Base-by-base conservation (phyloP, 2,797 vertebrate species). In the Thalassophryne amazonica region DNA sequence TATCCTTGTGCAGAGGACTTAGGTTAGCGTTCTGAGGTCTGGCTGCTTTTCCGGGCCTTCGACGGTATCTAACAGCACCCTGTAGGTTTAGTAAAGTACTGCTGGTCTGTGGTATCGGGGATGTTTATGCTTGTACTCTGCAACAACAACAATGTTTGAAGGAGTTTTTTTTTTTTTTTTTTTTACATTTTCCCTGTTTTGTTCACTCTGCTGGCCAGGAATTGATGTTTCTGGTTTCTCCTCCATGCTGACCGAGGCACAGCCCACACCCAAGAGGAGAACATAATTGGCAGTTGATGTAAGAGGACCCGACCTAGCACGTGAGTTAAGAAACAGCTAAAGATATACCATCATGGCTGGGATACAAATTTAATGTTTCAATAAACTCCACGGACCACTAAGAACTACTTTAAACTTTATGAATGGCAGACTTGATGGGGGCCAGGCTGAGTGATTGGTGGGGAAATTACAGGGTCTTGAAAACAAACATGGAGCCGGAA, bases 301-400 rank as follows among this genome's bases (percentile, higher is more conserved):
- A 80, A 86, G 78, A 65, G 62, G 76, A 78, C 68, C 78, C 47
- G 49, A 74, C 54, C 46, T 24, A 83, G 78, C 89, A 87, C 85
- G 84, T 87, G 84, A 89, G 85, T 77, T 57, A 64, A 78, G 87
- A 72, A 63, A 69, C 30, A 29, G 83, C 88, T 91, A 91, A 91
- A 92, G 87, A 92, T 91, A 92, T 71, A 84, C 83, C 84, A 81
- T 87, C 83, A 87, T 75, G 82, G 74, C 83, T 78, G 85, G 86
- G 76, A 84, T 83, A 82, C 87, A 85, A 88, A 92, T 91, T 88
- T 91, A 89, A 90, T 88, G 87, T 90, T 91, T 90, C 86, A 89
- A 90, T 91, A 91, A 89, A 90, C 86, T 90, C 69, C 46, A 58
- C 39, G 84, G 80, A 92, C 91, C 90, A 87, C 91, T 92, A 92